phyloP scores from a whole-genome alignment of 2,113 vertebrate genomes.

The Scalopus aquaticus region DNA sequence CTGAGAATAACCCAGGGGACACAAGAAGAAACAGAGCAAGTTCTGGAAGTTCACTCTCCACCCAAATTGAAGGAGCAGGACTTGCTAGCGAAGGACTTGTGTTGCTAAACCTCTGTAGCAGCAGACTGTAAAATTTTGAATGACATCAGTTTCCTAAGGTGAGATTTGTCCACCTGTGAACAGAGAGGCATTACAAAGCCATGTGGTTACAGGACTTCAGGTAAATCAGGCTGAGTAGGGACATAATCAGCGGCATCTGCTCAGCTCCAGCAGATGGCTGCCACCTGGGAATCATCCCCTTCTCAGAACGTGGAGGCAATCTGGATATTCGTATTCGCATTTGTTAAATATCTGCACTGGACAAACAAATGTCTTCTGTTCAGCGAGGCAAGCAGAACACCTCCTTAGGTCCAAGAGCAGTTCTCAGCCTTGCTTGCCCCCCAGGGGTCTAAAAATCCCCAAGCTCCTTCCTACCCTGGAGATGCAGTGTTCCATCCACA shows the following conservation, averaged over 20 bases:
- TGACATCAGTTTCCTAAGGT: background rate
- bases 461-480: background rate
- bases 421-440: background rate
- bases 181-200: background rate
- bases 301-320: background rate
- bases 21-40: background rate
- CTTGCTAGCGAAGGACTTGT: fast-evolving
- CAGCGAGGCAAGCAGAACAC: background rate
- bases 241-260: background rate
- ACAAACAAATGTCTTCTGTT: background rate
- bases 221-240: fast-evolving
- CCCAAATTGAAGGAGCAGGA: too few relatives aligned
- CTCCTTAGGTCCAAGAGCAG: background rate
- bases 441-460: fast-evolving
- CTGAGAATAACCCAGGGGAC: background rate
- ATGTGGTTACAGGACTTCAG: fast-evolving
- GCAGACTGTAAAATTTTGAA: background rate
- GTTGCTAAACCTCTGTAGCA: background rate
- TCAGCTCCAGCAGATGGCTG: background rate
- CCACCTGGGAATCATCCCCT: background rate
- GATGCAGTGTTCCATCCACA: background rate
- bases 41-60: background rate
- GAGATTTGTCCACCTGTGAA: background rate
- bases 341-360: background rate
- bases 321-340: background rate